Base-by-base conservation (phyloP, 2,888 invertebrate genomes). In the Euzetes globulus region DNA sequence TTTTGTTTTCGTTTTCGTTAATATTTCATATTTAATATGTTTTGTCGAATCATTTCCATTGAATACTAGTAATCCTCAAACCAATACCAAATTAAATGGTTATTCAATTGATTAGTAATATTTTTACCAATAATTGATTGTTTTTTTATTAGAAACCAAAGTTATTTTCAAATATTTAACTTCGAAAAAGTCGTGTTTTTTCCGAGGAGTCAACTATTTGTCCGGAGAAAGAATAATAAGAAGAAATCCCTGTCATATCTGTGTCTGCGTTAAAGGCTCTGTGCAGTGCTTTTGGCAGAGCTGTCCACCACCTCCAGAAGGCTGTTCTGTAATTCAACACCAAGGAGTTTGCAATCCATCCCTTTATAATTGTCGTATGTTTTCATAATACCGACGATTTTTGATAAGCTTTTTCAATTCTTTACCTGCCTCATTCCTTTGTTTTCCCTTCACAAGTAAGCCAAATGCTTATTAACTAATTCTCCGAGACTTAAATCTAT, bases 181-280 rank as follows among this genome's bases (percentile, higher is more conserved):
- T 7, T 29, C n/a, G 19, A 65, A 65, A n/a, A 65, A 65, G 65
- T 33, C 37, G 27, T 94, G 79, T 70, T 70, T 63, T 33, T 77
- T 78, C 9, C 77, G 77, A 11, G 78, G 77, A 5, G 17, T 25
- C 29, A 45, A 55, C 1, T 79, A 78, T 63, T 73, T 76, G 37
- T 77, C 77, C 25, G 79, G 79, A 22, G 78, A 78, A 1, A 73
- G 77, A 25, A 78, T 79, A 13, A 78, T 79, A 0, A 73, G 79
- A 47, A 75, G 77, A 65, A 78, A 80, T 73, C 79, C 79, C 1
- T 80, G 80, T 63, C 80, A 80, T 75, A 78, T 79, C 75, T 80
- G 80, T 72, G 77, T 80, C 41, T 80, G 80, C 37, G 78, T 78
- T 37, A 74, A 78, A 58, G 78, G 79, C 9, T 78, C 78, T 75